Evolutionary conservation across 2,888 invertebrate genomes (phyloP), one percentile per base, ranked within the genome.

Genomic region (Sesia apiformis): DNA sequence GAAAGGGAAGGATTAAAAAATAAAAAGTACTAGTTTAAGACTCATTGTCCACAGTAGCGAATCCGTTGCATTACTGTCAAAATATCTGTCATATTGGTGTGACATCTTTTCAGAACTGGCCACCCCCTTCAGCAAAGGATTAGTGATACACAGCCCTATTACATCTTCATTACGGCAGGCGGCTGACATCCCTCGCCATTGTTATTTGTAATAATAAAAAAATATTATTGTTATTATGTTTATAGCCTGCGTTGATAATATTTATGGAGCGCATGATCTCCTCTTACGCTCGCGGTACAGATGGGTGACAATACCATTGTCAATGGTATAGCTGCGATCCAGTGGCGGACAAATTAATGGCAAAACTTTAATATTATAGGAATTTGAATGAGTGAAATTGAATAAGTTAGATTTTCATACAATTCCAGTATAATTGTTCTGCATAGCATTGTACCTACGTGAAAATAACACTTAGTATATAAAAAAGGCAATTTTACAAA

Each of bases 161-260:
- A 89, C 88, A 87, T 87, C 88, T 88, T 89, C 89, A 89, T 89
- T 89, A 87, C 75, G 85, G 88, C 82, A 85, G 88, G 84, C 81
- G 85, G 79, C 82, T 81, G 85, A 76, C 81, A 78, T 69, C 71
- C 74, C 75, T 70, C 62, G 66, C 60, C 61, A 77, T 76, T 78
- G 77, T 79, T 60, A 66, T 61, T 64, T 58, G 65, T 69, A 67
- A 74, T 75, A 78, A 76, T 78, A 78, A 81, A 79, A 80, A 81
- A 76, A 74, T 74, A 75, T 78, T 81, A 80, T 80, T 85, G 81
- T 84, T 79, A 83, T 75, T 76, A 70, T 79, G 67, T 82, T 80
- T 81, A 78, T 78, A 77, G 76, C 76, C 71, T 70, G 70, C 67
- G 76, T 79, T 80, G 77, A 81, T 80, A 76, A 76, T 81, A 76